Base-by-base conservation (phyloP, 2,113 vertebrate genomes). In the Syngnathoides biaculeatus region DNA sequence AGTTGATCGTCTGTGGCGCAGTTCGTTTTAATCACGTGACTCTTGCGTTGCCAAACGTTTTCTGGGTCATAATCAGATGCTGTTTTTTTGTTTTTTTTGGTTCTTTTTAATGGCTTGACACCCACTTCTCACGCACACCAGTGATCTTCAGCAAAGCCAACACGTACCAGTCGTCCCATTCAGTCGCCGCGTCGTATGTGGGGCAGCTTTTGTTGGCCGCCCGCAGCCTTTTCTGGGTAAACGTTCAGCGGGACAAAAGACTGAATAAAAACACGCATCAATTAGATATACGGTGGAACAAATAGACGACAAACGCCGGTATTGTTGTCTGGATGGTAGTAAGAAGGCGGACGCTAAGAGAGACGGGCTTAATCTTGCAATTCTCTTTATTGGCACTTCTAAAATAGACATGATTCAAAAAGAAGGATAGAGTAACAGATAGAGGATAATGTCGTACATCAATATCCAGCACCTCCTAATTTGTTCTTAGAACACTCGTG, bases 201-300 rank as follows among this genome's bases (percentile, higher is more conserved):
- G 88, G 89, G 56, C 88, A 89, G 75, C 85, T 86, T 86, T 90
- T 90, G 87, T 88, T 80, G 50, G 56, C 67, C 47, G 63, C 70
- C 64, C 60, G 35, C 19, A 67, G 58, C 13, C 59, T 1, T 63
- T 69, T 71, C 58, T 56, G 71, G 64, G 63, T 38, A 67, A 81
- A 86, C 55, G 11, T 65, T 77, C 71, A 74, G 75, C 53, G 47
- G 81, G 74, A 89, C 85, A 86, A 89, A 89, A 79, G 75, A 64
- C 43, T n/a, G 19, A 47, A 69, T 67, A 74, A 69, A 52, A 79
- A 67, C 71, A 69, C 40, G 63, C 53, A 74, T 75, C 65, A 77
- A 69, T 86, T 81, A 79, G 15, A 77, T 68, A 62, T 72, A 63
- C 63, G 78, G 56, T 61, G 22, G 43, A 35, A 64, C 30, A 52